Evolutionary conservation across 2,797 vertebrate genomes (phyloP).

Genomic region (Schizopygopsis pylzovi): DNA sequence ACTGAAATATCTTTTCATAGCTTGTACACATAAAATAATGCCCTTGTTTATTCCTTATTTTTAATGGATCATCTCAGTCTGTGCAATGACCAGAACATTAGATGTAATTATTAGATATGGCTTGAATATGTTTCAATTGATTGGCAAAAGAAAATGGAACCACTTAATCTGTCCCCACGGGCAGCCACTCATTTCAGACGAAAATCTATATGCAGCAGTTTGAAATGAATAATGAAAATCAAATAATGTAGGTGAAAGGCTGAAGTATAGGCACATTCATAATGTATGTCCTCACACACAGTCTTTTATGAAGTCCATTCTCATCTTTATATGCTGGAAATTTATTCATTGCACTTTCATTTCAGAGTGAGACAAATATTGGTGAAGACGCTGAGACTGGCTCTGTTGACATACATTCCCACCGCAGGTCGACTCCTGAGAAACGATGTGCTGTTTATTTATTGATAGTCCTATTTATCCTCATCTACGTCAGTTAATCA

Average conservation of each 20-base stretch:
- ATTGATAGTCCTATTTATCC: slow-evolving; percentile 50
- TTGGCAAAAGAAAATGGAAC: slow-evolving; percentile 9
- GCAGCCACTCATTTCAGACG: not conserved
- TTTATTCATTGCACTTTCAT: slow-evolving; percentile 51
- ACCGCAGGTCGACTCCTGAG: not conserved
- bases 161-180: slow-evolving; percentile 21
- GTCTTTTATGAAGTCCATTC: slow-evolving; percentile 41
- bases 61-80: not conserved
- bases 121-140: not conserved
- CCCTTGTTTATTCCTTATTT: not conserved
- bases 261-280: slow-evolving; percentile 29
- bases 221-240: slow-evolving; percentile 51
- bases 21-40: not conserved
- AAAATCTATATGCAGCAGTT: slow-evolving; percentile 26
- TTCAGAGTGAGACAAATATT: slow-evolving; percentile 38
- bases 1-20: not conserved
- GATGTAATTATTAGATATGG: slow-evolving; percentile 10
- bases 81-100: slow-evolving; percentile 6
- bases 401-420: not conserved
- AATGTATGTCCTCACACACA: slow-evolving; percentile 40
- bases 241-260: slow-evolving; percentile 38
- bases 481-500: not conserved
- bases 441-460: slow-evolving; percentile 45
- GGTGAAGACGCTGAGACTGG: not conserved
- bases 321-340: slow-evolving; percentile 40